Base-by-base conservation (phyloP, 30 jellyfish, hydroid and myxozoan species). In the Aurelia sp. region DNA sequence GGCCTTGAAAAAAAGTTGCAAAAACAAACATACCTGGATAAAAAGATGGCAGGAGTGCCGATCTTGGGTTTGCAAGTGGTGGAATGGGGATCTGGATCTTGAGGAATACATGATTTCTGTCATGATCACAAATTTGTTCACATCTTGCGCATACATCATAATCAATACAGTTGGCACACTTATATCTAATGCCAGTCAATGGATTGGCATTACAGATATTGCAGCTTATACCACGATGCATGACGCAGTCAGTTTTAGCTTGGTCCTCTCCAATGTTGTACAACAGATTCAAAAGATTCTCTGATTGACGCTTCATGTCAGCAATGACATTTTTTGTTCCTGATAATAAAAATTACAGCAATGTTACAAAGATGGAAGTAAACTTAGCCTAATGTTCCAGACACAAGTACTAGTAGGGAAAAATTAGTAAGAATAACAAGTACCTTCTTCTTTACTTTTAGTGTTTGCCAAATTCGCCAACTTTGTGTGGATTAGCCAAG, bases 201-300 rank as follows among this genome's bases (percentile, higher is more conserved):
- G 99, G 99, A 52, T 94, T 94, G 17, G 97, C 89, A 69, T 74
- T 85, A 73, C 99, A 94, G 3, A 89, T 81, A 71, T 94, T 94
- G 76, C 99, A 94, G 82, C 99, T 94, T 85, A 94, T 87, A 3
- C 99, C 99, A 30, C 97, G 88, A 70, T 94, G 99, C 19, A 89
- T 71, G 31, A 86, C 79, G 48, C 90, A 48, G 50, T 83, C 96
- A 4, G 85, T 76, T 59, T 74, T 84, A 30, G 96, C 70, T 76
- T 94, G 99, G 61, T 88, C 82, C 61, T 89, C 97, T 35, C 99
- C 99, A 69, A 94, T 89, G 69, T 79, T 84, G 81, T 81, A 94
- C 44, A 94, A 78, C 3, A 94, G 73, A 48, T 78, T 82, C 74
- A 94, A 51, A 69, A 94, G 44, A 53, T 91, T 79, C 64, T 94